Conservation (phyloP, 2,797 vertebrate species). For the Glyptemys insculpta region DNA sequence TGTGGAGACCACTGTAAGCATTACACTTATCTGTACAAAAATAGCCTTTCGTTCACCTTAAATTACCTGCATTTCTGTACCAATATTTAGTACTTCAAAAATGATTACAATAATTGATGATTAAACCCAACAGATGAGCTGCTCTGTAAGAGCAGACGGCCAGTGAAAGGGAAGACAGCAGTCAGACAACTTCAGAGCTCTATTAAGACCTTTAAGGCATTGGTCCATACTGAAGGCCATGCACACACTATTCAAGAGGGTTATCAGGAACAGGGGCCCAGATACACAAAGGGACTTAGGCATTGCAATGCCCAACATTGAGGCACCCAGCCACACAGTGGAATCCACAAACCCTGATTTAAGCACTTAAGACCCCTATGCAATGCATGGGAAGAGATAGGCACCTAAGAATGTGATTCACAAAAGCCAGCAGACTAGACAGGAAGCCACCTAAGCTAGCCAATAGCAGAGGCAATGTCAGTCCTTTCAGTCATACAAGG, state of each 20-base stretch:
- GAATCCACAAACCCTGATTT: not conserved
- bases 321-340: too few species aligned
- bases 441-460: not conserved
- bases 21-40: accelerated
- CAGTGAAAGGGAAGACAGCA: not conserved
- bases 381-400: not conserved
- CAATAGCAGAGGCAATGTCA: not conserved
- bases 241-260: not conserved
- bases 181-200: not conserved
- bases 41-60: not conserved
- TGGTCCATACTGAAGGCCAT: not conserved
- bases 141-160: not conserved
- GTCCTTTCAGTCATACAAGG: not conserved
- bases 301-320: too few species aligned
- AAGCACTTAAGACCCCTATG: not conserved
- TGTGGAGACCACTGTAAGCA: not conserved
- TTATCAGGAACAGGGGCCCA: not conserved
- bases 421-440: not conserved
- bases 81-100: not conserved
- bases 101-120: not conserved
- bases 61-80: not conserved
- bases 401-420: not conserved
- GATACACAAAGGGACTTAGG: too few species aligned
- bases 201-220: not conserved
- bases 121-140: not conserved